Conservation (phyloP, 2,113 vertebrate species). For the Chaenocephalus aceratus region DNA sequence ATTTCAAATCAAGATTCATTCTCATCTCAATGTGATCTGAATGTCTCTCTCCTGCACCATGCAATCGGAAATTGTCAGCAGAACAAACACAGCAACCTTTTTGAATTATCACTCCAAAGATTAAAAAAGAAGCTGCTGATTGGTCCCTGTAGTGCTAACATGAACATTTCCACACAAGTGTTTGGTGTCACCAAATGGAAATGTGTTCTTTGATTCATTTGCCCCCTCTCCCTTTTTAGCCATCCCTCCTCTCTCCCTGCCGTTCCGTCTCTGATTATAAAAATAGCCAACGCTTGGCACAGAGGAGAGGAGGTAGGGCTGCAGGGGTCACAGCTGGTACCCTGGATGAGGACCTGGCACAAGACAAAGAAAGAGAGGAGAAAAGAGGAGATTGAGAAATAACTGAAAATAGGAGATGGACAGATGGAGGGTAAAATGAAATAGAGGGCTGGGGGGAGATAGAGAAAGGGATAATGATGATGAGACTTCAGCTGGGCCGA, state of each 20-base stretch:
- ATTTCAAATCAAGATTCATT: no score
- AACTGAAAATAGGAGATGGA: slow-evolving; percentile 66
- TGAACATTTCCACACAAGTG: neutral
- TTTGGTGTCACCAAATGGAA: slow-evolving; percentile 29
- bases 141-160: neutral
- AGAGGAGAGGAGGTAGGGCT: slow-evolving; percentile 58
- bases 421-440: slow-evolving; percentile 74
- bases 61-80: neutral
- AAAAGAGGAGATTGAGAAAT: slow-evolving; percentile 55
- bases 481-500: slow-evolving; percentile 71
- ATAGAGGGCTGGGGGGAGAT: slow-evolving; percentile 59
- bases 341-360: slow-evolving; percentile 65
- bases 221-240: slow-evolving; percentile 18
- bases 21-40: no score
- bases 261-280: slow-evolving; percentile 23
- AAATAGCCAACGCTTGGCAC: slow-evolving; percentile 53
- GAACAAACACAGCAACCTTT: neutral
- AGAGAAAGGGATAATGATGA: slow-evolving; percentile 74
- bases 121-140: neutral
- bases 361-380: slow-evolving; percentile 47
- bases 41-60: neutral
- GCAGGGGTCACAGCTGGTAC: slow-evolving; percentile 72
- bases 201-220: slow-evolving; percentile 51
- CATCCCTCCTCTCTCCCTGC: neutral
- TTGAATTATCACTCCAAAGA: slow-evolving; percentile 4